Evolutionary conservation across 2,797 vertebrate species (phyloP).

Genomic region (Dendrocincla fuliginosa): DNA sequence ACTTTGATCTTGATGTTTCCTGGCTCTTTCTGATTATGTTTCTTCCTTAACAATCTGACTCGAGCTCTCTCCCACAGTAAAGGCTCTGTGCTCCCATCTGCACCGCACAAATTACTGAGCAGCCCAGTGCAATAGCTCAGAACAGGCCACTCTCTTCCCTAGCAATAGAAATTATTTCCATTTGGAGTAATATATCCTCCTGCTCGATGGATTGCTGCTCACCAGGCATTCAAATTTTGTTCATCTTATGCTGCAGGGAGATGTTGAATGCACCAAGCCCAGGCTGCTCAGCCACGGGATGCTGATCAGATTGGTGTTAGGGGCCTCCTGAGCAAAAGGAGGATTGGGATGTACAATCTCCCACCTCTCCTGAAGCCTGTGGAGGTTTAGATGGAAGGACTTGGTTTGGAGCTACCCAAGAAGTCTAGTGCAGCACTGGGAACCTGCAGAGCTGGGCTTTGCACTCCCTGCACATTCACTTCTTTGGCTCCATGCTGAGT

Average conservation of each 20-base stretch:
- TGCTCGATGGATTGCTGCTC: conserved; percentile 46
- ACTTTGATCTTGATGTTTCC: conserved; percentile 40
- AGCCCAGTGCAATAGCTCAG: neutral
- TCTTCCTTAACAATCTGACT: conserved; percentile 20
- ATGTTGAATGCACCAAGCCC: neutral
- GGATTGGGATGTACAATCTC: neutral
- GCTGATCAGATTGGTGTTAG: neutral
- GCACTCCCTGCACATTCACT: neutral
- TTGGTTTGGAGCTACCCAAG: neutral
- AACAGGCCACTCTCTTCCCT: conserved; percentile 29
- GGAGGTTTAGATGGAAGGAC: neutral
- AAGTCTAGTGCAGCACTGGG: neutral
- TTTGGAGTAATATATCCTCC: conserved; percentile 59
- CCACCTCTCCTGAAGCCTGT: neutral
- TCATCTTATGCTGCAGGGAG: neutral
- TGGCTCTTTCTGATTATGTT: conserved; percentile 2
- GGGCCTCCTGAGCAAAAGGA: neutral
- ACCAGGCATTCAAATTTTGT: conserved; percentile 20
- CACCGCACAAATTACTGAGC: neutral
- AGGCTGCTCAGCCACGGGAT: neutral
- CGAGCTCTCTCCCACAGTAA: neutral
- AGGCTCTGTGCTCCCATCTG: conserved; percentile 5
- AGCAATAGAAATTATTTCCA: conserved; percentile 59
- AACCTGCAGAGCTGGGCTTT: neutral
- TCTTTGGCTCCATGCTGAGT: neutral